These are phyloP conservation scores for Hafferia zeledoni DNA, from an alignment of 2,797 vertebrate genomes.

Conservation along the genomic window DNA sequence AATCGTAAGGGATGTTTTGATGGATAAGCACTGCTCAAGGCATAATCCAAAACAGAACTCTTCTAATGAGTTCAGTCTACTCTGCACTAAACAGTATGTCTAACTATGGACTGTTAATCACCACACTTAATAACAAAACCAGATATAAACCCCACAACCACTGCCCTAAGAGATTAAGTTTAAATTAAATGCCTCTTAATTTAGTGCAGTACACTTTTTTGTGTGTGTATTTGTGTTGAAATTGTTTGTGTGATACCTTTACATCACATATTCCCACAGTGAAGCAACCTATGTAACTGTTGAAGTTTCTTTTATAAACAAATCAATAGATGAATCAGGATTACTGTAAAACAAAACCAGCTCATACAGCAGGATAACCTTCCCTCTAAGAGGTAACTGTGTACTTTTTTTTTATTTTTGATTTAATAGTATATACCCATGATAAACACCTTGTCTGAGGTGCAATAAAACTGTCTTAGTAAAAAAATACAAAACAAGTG, in stretches of 20 bases:
- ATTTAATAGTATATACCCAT: background rate
- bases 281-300: background rate
- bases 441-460: background rate
- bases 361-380: background rate
- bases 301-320: background rate
- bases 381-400: background rate
- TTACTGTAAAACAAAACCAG: conserved; percentile 18
- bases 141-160: conserved; percentile 8
- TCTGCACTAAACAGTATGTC: background rate
- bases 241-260: background rate
- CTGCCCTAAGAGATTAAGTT: background rate
- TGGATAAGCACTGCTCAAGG: conserved; percentile 25
- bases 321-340: background rate
- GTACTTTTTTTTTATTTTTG: background rate
- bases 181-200: conserved; percentile 14
- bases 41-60: conserved; percentile 58
- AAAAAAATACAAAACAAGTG: background rate
- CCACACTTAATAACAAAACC: conserved; percentile 5
- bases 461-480: background rate
- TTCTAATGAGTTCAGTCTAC: conserved; percentile 33
- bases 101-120: background rate
- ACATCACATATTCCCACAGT: background rate
- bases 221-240: background rate
- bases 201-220: background rate
- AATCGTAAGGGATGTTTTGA: background rate